Conservation (phyloP, 2,888 invertebrate species). For the Tenthredo scrophulariae region DNA sequence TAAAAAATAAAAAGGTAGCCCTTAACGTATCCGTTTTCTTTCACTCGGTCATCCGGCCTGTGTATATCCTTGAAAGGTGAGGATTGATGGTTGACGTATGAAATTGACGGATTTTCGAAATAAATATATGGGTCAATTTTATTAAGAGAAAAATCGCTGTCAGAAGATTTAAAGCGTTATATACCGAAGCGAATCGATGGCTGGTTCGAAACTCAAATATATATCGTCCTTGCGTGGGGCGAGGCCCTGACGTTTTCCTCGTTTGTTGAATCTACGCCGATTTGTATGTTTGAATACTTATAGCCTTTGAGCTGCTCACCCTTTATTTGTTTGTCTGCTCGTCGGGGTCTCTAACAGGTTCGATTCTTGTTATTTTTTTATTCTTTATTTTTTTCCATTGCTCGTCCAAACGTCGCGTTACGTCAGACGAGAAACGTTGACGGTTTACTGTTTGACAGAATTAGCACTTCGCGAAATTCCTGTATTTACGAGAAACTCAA, state of each 20-base stretch:
- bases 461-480: background rate
- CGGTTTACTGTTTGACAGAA: background rate
- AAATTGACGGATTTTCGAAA: constrained; percentile 1
- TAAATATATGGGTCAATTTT: background rate
- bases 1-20: background rate
- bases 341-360: constrained; percentile 5
- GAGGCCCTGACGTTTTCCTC: constrained; percentile 31
- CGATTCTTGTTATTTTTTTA: background rate
- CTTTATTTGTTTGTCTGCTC: constrained; percentile 33
- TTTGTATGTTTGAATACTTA: constrained; percentile 38
- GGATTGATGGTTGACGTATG: background rate
- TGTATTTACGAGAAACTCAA: background rate
- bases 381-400: background rate
- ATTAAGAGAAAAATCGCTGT: constrained; percentile 10
- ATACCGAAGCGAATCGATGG: background rate
- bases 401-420: background rate
- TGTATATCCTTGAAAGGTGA: background rate
- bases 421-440: background rate
- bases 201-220: constrained; percentile 22
- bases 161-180: background rate
- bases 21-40: background rate
- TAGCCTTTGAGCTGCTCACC: constrained; percentile 34
- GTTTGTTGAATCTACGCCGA: constrained; percentile 36
- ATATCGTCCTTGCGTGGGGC: background rate
- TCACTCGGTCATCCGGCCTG: background rate